These are phyloP conservation scores for Silurus lanzhouensis DNA, from an alignment of 2,797 vertebrate species.

Conservation along the genomic window DNA sequence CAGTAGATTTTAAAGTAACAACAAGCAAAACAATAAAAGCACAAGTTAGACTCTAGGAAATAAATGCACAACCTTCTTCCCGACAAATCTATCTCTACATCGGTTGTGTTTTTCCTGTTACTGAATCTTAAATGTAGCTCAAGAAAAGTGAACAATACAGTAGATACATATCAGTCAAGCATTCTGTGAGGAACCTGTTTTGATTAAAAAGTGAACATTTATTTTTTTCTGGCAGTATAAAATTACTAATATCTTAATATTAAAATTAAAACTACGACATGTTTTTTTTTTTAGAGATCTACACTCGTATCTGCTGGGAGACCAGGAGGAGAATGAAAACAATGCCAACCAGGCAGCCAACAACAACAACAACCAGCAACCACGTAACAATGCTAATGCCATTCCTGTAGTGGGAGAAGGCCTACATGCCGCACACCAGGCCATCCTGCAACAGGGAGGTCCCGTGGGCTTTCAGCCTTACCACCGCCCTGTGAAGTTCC, in stretches of 20 bases:
- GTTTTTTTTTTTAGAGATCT: constrained; percentile 80
- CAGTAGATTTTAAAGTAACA: no score
- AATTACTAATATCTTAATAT: neutral
- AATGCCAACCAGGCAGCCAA: constrained; percentile 89
- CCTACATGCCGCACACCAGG: constrained; percentile 96
- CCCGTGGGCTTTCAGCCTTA: constrained; percentile 98
- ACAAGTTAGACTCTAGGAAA: neutral
- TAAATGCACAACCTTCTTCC: neutral
- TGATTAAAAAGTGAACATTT: neutral
- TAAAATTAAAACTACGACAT: neutral
- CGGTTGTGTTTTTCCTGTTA: neutral
- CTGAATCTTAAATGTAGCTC: neutral
- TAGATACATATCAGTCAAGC: neutral
- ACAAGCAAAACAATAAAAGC: neutral
- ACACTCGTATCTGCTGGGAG: constrained; percentile 96
- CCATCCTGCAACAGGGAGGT: constrained; percentile 96
- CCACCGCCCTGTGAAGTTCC: constrained; percentile 90
- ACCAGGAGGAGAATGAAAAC: constrained; percentile 94
- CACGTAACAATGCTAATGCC: constrained; percentile 91
- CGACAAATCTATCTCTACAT: neutral
- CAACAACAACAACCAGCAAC: constrained; percentile 91
- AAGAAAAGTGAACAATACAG: neutral
- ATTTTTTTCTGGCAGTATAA: neutral
- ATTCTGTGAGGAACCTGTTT: neutral
- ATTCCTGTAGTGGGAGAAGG: constrained; percentile 92